Evolutionary conservation across 2,797 vertebrate genomes (phyloP).

Genomic region (Clamator glandarius): DNA sequence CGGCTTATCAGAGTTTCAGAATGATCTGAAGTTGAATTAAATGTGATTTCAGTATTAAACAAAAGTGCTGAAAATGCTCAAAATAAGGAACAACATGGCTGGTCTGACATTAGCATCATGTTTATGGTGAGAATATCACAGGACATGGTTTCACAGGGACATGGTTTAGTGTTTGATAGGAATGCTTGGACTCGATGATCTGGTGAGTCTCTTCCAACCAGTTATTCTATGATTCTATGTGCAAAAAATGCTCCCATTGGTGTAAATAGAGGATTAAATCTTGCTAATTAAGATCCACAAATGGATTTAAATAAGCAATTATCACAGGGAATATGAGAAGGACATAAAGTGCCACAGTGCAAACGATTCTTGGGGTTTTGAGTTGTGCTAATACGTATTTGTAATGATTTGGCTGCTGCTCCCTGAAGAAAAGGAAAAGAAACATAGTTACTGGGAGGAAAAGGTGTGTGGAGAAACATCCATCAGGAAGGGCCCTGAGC

Average conservation of each 20-base stretch:
- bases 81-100: fast-evolving
- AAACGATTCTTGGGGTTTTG: background rate
- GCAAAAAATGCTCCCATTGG: background rate
- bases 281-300: background rate
- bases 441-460: background rate
- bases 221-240: too few species aligned
- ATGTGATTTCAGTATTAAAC: background rate
- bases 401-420: background rate
- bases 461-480: background rate
- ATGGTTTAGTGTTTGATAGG: too few species aligned
- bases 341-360: background rate
- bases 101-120: background rate
- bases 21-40: background rate
- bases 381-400: background rate
- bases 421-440: background rate
- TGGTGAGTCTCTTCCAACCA: too few species aligned
- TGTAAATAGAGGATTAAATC: background rate
- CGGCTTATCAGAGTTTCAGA: background rate
- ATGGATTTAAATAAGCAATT: background rate
- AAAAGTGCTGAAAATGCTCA: background rate
- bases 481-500: background rate
- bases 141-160: too few species aligned
- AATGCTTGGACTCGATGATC: too few species aligned
- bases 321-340: background rate
- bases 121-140: background rate